Conservation (phyloP, 2,113 vertebrate species). For the Anser cygnoides region DNA sequence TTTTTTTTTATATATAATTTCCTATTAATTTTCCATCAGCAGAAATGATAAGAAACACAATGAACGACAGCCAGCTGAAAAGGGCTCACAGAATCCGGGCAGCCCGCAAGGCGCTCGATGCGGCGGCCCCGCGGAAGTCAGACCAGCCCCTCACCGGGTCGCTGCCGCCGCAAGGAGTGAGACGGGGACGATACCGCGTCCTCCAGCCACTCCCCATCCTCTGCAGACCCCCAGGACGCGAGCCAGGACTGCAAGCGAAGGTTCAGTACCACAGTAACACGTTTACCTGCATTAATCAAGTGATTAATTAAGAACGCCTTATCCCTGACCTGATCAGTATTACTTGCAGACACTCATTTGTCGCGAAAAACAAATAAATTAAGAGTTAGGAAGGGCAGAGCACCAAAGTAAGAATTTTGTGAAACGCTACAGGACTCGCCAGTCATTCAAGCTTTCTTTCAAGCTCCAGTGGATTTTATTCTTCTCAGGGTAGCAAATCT, state of each 20-base stretch:
- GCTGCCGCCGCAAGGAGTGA: not conserved
- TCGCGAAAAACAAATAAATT: not conserved
- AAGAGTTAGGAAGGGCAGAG: not conserved
- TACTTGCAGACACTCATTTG: not conserved
- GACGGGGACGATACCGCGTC: fast-evolving
- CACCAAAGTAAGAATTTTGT: not conserved
- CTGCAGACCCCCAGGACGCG: not conserved
- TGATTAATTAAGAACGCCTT: not conserved
- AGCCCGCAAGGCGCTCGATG: not conserved
- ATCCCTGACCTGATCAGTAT: fast-evolving
- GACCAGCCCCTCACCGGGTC: not conserved
- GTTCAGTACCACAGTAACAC: no score
- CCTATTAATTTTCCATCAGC: slow-evolving; percentile 1
- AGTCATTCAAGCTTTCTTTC: not conserved
- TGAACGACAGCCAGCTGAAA: not conserved
- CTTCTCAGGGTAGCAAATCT: not conserved
- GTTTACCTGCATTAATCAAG: not conserved
- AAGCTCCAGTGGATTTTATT: not conserved
- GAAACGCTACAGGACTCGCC: not conserved
- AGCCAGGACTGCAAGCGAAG: not conserved
- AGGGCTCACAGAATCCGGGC: not conserved
- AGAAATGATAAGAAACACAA: slow-evolving; percentile 1
- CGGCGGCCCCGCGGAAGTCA: not conserved
- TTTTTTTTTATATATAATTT: not conserved
- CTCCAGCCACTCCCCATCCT: not conserved